Base-by-base conservation (phyloP, 2,888 invertebrate genomes). In the Nasonovia ribisnigri region DNA sequence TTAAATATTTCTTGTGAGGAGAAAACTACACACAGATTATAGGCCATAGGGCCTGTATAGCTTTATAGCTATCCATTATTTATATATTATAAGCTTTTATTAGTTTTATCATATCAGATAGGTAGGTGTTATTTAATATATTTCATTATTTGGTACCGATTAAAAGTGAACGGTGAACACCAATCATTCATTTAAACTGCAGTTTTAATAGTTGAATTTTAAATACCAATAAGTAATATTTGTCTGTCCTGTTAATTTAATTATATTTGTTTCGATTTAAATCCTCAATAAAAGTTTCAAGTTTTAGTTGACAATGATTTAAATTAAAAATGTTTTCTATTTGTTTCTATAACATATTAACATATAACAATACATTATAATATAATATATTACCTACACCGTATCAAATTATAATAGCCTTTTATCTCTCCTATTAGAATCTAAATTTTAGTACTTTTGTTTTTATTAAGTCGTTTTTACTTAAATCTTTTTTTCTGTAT, bases 191-290 rank as follows among this genome's bases (percentile, higher is more conserved):
- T 77, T 36, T 77, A 77, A 77, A 13, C 3, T 1, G 51, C 67
- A 13, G n/a, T 67, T 67, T n/a, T 67, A 67, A 67, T n/a, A n/a
- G n/a, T 67, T 67, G 67, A 67, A 67, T n/a, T 67, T n/a, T 67
- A n/a, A 4, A 11, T 16, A 5, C 13, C 20, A 4, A 54, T n/a
- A 5, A 67, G 16, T 16, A 67, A 5, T 51, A 51, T 77, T 77
- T 77, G 6, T 36, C 6, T 77, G 20, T 20, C 6, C 16, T 77
- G 16, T 77, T 26, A 6, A 36, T 36, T 77, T 16, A 36, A 16
- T 77, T 16, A 77, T 77, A 20, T 20, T 77, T 77, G 16, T 77
- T 36, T 77, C 36, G 6, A 36, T 77, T 36, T 77, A 77, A 77
- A 77, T 36, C 36, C 6, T 77, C 20, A 77, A 36, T 77, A 5